Base-by-base conservation (phyloP, 2,113 vertebrate species). In the Podarcis raffonei region DNA sequence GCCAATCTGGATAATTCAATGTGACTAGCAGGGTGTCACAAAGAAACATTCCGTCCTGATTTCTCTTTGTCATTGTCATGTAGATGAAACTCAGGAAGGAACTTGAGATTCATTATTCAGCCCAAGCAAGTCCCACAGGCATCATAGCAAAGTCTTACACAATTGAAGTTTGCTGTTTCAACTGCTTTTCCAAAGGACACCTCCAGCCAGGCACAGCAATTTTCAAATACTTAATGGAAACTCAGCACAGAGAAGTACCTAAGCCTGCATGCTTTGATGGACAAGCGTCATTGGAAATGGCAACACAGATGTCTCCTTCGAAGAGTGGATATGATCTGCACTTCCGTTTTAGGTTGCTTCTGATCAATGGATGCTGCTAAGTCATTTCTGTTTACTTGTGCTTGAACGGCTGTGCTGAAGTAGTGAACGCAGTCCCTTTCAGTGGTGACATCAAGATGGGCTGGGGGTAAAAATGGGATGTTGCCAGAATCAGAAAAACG, bases 1-100 rank as follows among this genome's bases (percentile, higher is more conserved):
- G 87, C 79, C 66, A 89, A 8, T 53, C 42, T 69, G 74, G 25
- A 62, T 86, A 94, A 90, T 90, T 90, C 92, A 90, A 59, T 11
- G 42, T 91, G 87, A 90, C 42, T 74, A 71, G n/a, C 37, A 23
- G 6, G 89, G 4, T 94, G 79, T 83, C 79, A 37, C 87, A 87
- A 89, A 37, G 87, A 92, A 93, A 83, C 91, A 93, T 25, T 3
- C 18, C 93, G 75, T 68, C n/a, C 1, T 39, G 66, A 37, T 66
- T 87, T 88, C 35, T 94, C 84, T 91, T 90, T 25, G 87, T 90
- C 53, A 89, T 89, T 89, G 3, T 48, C 6, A 32, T 35, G n/a
- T 57, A 81, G 82, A 57, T 1, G 65, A 93, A 92, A 89, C 42
- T 82, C 11, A 74, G 23, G 2, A 12, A 93, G 68, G 3, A 77